Evolutionary conservation across 2,113 vertebrate genomes (phyloP).

Genomic region (Odocoileus hemionus): DNA sequence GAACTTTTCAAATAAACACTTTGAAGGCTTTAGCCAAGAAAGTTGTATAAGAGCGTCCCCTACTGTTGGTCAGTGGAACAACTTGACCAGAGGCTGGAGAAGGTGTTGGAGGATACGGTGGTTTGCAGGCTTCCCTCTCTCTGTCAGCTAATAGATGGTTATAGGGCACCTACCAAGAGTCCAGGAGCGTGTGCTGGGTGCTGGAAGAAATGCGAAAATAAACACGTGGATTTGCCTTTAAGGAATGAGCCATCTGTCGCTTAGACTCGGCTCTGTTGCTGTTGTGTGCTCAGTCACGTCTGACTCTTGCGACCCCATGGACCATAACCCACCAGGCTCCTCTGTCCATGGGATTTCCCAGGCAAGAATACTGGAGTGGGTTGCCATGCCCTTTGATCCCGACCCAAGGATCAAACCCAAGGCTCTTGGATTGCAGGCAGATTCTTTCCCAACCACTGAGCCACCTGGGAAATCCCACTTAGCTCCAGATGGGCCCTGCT

Average conservation of each 20-base stretch:
- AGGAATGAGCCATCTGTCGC: background rate
- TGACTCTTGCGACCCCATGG: background rate
- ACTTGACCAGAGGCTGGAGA: background rate
- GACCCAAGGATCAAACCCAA: background rate
- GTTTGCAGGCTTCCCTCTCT: background rate
- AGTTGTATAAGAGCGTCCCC: background rate
- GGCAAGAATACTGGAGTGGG: background rate
- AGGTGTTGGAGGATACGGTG: fast-evolving
- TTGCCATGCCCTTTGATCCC: background rate
- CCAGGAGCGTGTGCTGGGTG: background rate
- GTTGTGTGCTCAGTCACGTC: background rate
- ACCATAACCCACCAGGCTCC: background rate
- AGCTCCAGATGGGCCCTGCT: background rate
- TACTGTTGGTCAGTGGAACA: background rate
- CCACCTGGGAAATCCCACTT: background rate
- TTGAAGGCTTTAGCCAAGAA: background rate
- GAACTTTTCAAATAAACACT: background rate
- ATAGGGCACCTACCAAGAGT: background rate
- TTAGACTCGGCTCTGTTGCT: background rate
- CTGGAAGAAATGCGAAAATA: background rate
- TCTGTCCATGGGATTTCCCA: background rate
- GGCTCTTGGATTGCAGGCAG: background rate
- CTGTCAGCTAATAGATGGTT: background rate
- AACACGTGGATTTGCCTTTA: background rate
- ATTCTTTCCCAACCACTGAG: background rate